Evolutionary conservation across 2,113 vertebrate genomes (phyloP), one percentile per base, ranked within the genome.

Genomic region (Conger conger): DNA sequence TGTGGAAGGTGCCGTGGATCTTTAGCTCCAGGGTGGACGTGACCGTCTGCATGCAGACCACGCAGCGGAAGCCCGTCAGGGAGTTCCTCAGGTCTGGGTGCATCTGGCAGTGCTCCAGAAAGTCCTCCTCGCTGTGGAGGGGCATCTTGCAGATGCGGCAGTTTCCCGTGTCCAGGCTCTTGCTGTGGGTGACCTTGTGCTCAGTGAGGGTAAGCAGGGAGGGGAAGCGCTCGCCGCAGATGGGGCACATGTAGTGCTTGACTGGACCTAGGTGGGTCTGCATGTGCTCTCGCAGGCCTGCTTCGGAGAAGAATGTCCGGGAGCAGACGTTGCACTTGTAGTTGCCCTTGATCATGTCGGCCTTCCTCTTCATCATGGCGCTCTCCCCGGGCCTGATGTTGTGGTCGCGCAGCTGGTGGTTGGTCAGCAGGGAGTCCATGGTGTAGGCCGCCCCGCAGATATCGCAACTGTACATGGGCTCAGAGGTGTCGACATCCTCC

Each of bases 221-320:
- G 0, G 98, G 98, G 92, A 99, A 99, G 57, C 98, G 95, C 90
- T 99, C 98, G 0, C 98, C 98, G 42, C 98, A 99, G 91, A 99
- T 99, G 15, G 98, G 98, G 91, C 98, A 99, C 98, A 99, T 99
- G 88, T 99, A 99, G 93, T 99, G 98, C 92, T 99, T 99, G 88
- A 99, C 98, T 9, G 98, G 98, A 86, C 98, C 98, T 85, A 99
- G 94, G 95, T 99, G 98, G 42, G 98, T 99, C 93, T 99, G 98
- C 96, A 98, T 97, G 87, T 99, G 98, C 84, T 99, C 98, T 63
- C 98, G 96, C 83, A 99, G 96, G 40, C 98, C 98, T 0, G 97
- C 94, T 92, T 99, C 98, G 1, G 98, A 99, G 93, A 99, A 99
- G 95, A 99, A 99, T 88, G 98, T 99, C 90, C 98, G 96, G 57